phyloP scores from a whole-genome alignment of 53 echinoderm and acorn worm species.

The Astropecten irregularis region DNA sequence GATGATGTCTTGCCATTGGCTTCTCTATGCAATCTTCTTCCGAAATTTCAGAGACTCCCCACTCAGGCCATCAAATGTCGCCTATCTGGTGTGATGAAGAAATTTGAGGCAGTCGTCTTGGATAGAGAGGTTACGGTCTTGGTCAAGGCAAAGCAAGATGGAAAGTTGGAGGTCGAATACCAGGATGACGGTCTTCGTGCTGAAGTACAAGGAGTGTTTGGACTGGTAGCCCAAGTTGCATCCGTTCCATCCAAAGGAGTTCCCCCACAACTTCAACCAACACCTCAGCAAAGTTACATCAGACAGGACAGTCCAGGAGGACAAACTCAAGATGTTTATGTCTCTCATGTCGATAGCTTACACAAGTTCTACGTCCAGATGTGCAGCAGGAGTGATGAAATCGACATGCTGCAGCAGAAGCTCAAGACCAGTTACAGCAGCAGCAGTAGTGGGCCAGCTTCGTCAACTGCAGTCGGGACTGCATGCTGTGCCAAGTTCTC shows the following conservation, averaged over 20 bases:
- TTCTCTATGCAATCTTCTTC: slow-evolving; percentile 48
- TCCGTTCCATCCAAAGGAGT: not conserved
- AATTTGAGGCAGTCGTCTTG: slow-evolving; percentile 66
- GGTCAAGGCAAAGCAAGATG: slow-evolving; percentile 61
- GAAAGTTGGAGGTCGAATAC: slow-evolving; percentile 56
- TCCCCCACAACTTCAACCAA: not conserved
- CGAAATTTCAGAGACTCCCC: slow-evolving; percentile 60
- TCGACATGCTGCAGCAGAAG: slow-evolving; percentile 61
- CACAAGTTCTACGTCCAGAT: slow-evolving; percentile 73
- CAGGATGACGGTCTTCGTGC: slow-evolving; percentile 66
- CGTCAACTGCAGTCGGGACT: slow-evolving; percentile 24
- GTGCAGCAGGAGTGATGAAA: slow-evolving; percentile 57
- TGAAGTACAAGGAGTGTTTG: slow-evolving; percentile 58
- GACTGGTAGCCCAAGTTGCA: not conserved
- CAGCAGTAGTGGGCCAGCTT: not conserved
- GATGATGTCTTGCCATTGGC: slow-evolving; percentile 33
- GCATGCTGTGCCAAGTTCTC: slow-evolving; percentile 82
- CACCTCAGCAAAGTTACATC: slow-evolving; percentile 1
- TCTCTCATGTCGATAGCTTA: slow-evolving; percentile 68
- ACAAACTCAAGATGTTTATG: slow-evolving; percentile 54
- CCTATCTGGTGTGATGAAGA: slow-evolving; percentile 55
- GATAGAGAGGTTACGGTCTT: slow-evolving; percentile 84
- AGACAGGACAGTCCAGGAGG: not conserved
- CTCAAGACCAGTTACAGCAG: slow-evolving; percentile 66
- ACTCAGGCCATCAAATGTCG: slow-evolving; percentile 81